Conservation (phyloP, 2,113 vertebrate species). For the Mobula birostris region DNA sequence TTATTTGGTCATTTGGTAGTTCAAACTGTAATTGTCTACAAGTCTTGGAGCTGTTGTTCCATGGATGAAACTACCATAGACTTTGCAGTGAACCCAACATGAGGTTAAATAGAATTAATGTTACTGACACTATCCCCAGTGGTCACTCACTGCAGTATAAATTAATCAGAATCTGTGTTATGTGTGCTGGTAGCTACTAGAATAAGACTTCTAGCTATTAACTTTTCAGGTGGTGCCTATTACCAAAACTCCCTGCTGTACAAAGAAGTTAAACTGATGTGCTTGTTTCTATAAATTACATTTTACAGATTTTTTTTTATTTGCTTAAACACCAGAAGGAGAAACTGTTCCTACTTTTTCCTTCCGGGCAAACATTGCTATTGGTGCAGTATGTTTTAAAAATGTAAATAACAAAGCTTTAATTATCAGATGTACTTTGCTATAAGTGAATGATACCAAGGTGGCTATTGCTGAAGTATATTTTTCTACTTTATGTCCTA, state of each 20-base stretch:
- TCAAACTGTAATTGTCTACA: too few species aligned
- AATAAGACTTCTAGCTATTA: neutral
- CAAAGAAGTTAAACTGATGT: neutral
- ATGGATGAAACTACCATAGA: neutral
- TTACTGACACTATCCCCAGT: neutral
- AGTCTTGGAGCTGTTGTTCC: neutral
- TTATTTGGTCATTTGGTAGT: neutral
- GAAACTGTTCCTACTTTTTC: neutral
- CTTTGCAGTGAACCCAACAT: neutral
- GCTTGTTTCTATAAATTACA: neutral
- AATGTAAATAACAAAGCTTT: constrained; percentile 62
- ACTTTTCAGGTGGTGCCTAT: neutral
- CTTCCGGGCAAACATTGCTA: constrained; percentile 48
- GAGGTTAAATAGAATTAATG: neutral
- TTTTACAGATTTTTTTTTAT: neutral
- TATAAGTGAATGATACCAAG: neutral
- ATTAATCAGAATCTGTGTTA: neutral
- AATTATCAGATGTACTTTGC: constrained; percentile 60
- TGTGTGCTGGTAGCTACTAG: neutral
- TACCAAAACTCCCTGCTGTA: neutral
- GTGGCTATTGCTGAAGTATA: neutral
- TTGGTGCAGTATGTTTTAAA: constrained; percentile 60
- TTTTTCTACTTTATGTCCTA: neutral
- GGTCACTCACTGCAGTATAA: neutral
- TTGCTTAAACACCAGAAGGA: neutral